Evolutionary conservation across 2,888 invertebrate genomes (phyloP), one percentile per base, ranked within the genome.

Genomic region (Liopterus haemorrhoidalis): DNA sequence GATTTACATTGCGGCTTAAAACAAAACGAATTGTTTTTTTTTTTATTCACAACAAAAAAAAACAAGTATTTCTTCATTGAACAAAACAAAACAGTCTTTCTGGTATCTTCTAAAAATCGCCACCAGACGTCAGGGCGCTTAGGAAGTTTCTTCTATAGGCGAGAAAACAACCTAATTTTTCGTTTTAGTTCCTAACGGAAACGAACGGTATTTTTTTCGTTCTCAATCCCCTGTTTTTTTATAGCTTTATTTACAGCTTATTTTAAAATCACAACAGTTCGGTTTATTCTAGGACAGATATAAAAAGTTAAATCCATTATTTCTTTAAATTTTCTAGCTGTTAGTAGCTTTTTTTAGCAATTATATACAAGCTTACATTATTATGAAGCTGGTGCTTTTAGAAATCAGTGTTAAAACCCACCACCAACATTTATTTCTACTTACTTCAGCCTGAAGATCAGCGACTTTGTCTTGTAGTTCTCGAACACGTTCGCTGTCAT

Each of bases 401-500:
- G 12, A 20, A 42, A 27, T 21, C 24, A 16, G 41, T 41, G 20
- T 31, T 22, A 9, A 22, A 6, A 22, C 8, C 8, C 5, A 22
- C 8, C 22, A 22, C 22, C 22, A 22, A 6, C 8, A 22, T 22
- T 22, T 5, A 22, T 22, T 22, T 8, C 22, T 24, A 64, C 72
- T 72, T 72, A 94, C 94, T 85, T 95, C 94, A 41, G 93, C 89
- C 71, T 90, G 90, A 21, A 94, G 75, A 67, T 93, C 92, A 24
- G 87, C 89, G 52, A 95, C 85, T 69, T 88, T 88, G 68, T 93
- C 92, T 68, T 93, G 92, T 50, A 95, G 73, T 57, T 93, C 92
- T 48, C 90, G 80, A 18, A 90, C 87, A 59, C 85, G 79, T 54
- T 91, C 91, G 39, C 84, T 85, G 60, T 90, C 89, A 49, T 87